Evolutionary conservation across 2,888 invertebrate genomes (phyloP), one percentile per base, ranked within the genome.

Genomic region (Xanthorhoe spadicearia): DNA sequence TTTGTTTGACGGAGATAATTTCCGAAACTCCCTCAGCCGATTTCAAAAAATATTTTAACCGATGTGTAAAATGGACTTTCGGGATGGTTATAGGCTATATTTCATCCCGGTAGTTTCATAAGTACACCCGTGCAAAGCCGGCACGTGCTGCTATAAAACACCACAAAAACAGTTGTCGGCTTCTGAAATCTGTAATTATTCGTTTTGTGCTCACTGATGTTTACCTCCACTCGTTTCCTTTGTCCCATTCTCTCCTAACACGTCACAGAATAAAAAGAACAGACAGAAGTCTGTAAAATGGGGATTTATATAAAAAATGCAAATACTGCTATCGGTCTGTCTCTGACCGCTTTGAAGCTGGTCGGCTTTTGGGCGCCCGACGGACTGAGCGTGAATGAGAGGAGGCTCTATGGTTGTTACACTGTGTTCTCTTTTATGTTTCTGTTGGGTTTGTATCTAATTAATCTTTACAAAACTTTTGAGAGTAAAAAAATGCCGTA

Each of bases 311-410:
- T 89, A 52, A 79, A 82, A 67, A 91, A 93, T 61, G 75, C 79
- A 0, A 87, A 82, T 49, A 62, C 79, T 0, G 88, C 92, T 0
- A 73, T 90, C 0, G 74, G 83, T 10, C 66, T 89, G 50, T 88
- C 92, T 0, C 69, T 91, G 18, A 88, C 90, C 0, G 80, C 74
- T 1, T 66, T 92, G 35, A 84, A 80, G 53, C 17, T 85, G 1
- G 83, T 84, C 0, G 93, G 93, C 0, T 90, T 92, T 57, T 93
- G 93, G 93, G 74, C 82, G 0, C 87, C 92, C 0, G 79, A 82
- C 1, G 61, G 65, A 1, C 61, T 88, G 49, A 66, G 51, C 0
- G 69, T 64, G 0, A 58, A 51, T 5, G 74, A 72, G 43, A 81
- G 69, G 48, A 18, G 73, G 0, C n/a, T 86, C 1, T 93, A 92